Base-by-base conservation (phyloP, 2,888 invertebrate genomes). In the Eueremaeus valkanovi region DNA sequence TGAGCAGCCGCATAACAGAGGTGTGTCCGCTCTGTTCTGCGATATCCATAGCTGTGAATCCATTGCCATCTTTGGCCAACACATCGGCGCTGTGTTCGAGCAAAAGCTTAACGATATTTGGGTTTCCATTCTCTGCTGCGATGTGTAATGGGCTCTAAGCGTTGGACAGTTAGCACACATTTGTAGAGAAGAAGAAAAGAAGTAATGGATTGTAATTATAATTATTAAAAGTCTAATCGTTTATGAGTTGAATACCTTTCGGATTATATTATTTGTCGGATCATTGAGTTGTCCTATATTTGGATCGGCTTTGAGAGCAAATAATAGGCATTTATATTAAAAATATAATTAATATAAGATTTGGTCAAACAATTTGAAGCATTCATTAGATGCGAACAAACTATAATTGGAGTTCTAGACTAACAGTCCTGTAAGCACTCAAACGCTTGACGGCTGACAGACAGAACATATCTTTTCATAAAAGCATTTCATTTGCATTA, bases 81-180 rank as follows among this genome's bases (percentile, higher is more conserved):
- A 90, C 83, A 80, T 89, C 87, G 0, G 91, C 91, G 70, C 89
- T 89, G 78, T 89, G 87, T 77, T 87, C 85, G 74, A 93, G 83
- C 42, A 94, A 85, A 33, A 87, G 84, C 40, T 85, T 84, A 0
- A 92, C 87, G 82, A 92, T 92, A 77, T 87, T 87, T 45, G 86
- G 85, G 82, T 91, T 90, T 0, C 93, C 93, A 81, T 90, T 89
- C 82, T 92, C 91, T 0, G 91, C 89, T 74, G 91, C 89, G 40
- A 92, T 86, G 84, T 93, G 93, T 18, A 94, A 85, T 1, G 93
- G 89, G 16, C 91, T 92, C 88, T 92, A 21, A 27, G 3, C 1
- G 13, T 13, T 13, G n/a, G n/a, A n/a, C 18, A 5, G 21, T 49
- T 49, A n/a, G 49, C 49, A 49, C 13, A 49, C n/a, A n/a, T n/a